Base-by-base conservation (phyloP, 2,797 vertebrate genomes). In the Acrossocheilus wenchowensis region DNA sequence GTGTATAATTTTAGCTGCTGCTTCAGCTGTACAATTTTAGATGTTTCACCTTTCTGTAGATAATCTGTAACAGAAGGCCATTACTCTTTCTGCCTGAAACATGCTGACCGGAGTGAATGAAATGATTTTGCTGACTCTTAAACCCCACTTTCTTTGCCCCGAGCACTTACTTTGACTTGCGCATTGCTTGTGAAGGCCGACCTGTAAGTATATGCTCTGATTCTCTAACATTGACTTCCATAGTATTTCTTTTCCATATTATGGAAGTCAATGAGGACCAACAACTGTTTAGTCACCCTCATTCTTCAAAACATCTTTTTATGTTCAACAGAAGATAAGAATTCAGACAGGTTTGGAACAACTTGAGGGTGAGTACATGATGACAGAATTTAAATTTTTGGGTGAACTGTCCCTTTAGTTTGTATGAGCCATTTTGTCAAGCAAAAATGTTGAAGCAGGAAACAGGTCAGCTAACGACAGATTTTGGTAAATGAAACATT, bases 111-210 rank as follows among this genome's bases (percentile, higher is more conserved):
- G 60, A 73, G 52, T 73, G 69, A 83, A 83, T 30, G 6, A 73
- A 73, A 73, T 60, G 50, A 71, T 73, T 83, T 83, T 83, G 81
- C 81, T 83, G 81, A 83, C 81, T 73, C 68, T 21, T 73, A 57
- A 72, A 83, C 15, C 15, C 39, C 68, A 73, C 52, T 26, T 60
- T 73, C 62, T 43, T 78, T 78, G 30, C 36, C 68, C 36, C 36
- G 36, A 26, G 64, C 68, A 52, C 12, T 52, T 52, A 60, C 78
- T 79, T 79, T 64, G 39, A 64, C 26, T 62, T 79, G 15, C 9
- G 14, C 39, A 14, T 30, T 66, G 78, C 41, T 81, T 66, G 9
- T 66, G 60, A 66, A 48, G 60, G 60, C 17, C 60, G 12, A 48
- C 41, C 39, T 81, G 41, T 17, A 21, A 48, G 6, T 34, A 12